Percentiles rank a stretch among this genome's conserved stretches.
Conservation (phyloP, 1,140 invertebrate genomes). For the Trichonephila inaurata region DNA sequence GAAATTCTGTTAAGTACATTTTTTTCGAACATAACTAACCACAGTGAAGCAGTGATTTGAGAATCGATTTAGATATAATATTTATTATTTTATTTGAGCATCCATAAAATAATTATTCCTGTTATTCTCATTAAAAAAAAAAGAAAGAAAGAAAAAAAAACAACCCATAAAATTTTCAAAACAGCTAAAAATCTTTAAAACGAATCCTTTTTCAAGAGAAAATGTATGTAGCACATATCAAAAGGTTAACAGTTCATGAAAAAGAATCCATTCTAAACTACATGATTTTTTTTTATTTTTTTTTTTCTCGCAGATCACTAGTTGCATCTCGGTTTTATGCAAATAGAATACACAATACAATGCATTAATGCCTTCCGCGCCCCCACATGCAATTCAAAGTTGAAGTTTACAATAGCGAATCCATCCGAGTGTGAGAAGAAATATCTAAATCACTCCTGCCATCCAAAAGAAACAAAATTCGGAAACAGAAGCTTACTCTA, state of each 20-base stretch:
- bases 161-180: no score
- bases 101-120: no score
- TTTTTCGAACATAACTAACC: no score
- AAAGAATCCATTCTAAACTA: neutral
- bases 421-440: slow-evolving; percentile 13
- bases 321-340: neutral
- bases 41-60: no score
- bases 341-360: neutral
- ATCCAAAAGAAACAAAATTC: slow-evolving; percentile 20
- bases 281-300: neutral
- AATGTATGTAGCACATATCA: neutral
- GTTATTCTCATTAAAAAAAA: no score
- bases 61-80: no score
- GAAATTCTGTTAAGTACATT: no score
- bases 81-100: no score
- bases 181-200: no score
- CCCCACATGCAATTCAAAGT: neutral
- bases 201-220: neutral
- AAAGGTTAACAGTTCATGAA: neutral
- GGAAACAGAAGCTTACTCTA: slow-evolving; percentile 54
- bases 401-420: neutral
- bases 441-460: slow-evolving; percentile 1
- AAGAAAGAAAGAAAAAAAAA: no score
- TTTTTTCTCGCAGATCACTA: neutral
- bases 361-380: neutral